These are phyloP conservation scores for Nipponia nippon DNA, from an alignment of 2,113 vertebrate genomes.

Conservation along the genomic window DNA sequence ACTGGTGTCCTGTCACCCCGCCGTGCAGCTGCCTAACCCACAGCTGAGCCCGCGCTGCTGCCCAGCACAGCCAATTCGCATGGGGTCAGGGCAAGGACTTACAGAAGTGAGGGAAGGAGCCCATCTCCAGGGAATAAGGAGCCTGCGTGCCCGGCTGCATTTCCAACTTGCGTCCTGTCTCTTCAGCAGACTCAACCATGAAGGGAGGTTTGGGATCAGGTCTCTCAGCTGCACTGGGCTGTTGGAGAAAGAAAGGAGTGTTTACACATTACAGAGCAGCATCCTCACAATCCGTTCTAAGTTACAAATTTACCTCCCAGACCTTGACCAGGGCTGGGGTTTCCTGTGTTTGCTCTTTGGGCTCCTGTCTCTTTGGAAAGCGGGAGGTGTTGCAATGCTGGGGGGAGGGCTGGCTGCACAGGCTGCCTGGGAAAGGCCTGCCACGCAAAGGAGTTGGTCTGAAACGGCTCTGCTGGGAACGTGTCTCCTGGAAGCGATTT, in stretches of 20 bases:
- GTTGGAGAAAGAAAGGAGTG: neutral
- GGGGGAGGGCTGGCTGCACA: neutral
- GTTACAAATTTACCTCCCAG: conserved; percentile 67
- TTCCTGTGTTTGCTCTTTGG: conserved; percentile 40
- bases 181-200: conserved; percentile 12
- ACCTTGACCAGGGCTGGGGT: conserved; percentile 51
- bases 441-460: accelerated
- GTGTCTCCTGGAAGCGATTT: neutral
- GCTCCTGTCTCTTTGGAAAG: conserved; percentile 26
- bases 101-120: conserved; percentile 56
- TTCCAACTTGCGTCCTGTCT: conserved; percentile 15
- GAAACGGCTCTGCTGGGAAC: neutral
- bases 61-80: accelerated
- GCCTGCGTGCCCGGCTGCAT: neutral
- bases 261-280: neutral
- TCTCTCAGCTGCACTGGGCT: neutral
- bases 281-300: conserved; percentile 7
- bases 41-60: neutral
- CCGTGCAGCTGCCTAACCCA: neutral
- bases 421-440: neutral
- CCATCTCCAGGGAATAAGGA: neutral
- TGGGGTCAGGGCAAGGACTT: neutral
- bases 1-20: neutral
- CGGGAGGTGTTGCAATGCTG: conserved; percentile 5
- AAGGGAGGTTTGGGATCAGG: neutral